Evolutionary conservation across 2,113 vertebrate species (phyloP).

Genomic region (Neotoma lepida): DNA sequence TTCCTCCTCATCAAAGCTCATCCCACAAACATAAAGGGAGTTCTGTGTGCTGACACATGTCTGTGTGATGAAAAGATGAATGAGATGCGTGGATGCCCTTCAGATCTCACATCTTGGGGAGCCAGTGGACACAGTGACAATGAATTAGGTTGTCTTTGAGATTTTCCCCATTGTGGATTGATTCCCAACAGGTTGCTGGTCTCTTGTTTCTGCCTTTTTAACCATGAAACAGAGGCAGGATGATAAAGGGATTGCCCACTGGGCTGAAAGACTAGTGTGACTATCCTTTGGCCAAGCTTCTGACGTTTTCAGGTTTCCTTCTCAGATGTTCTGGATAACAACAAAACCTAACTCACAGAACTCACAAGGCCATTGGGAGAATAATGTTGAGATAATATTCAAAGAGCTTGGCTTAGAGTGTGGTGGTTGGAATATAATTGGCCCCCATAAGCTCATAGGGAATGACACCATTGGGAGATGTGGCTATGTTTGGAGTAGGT

Average conservation of each 20-base stretch:
- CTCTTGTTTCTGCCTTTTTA: background rate
- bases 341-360: background rate
- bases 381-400: background rate
- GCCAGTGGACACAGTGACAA: background rate
- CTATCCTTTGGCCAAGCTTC: background rate
- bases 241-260: background rate
- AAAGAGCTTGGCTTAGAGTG: background rate
- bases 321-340: background rate
- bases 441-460: background rate
- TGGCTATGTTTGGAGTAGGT: background rate
- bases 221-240: background rate
- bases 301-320: background rate
- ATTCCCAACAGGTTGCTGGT: background rate
- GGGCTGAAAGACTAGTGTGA: background rate
- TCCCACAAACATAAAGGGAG: background rate
- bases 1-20: background rate
- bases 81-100: accelerated
- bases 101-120: background rate
- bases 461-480: background rate
- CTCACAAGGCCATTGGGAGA: background rate
- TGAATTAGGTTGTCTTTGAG: background rate
- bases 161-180: accelerated
- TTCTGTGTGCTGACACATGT: background rate
- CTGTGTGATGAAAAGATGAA: background rate
- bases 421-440: background rate